These are phyloP conservation scores for Rhopalosiphum nymphaeae DNA, from an alignment of 2,888 invertebrate genomes.

Conservation along the genomic window DNA sequence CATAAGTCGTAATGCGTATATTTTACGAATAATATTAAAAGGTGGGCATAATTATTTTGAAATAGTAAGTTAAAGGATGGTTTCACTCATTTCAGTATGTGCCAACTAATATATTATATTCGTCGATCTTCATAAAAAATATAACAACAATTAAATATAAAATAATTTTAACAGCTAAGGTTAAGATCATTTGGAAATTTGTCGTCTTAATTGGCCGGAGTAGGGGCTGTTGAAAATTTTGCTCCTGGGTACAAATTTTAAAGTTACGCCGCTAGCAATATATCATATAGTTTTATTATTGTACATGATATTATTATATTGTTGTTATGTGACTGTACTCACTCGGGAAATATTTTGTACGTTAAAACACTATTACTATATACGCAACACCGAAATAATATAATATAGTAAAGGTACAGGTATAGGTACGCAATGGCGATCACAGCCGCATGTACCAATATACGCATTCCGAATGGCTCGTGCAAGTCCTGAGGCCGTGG, in stretches of 20 bases:
- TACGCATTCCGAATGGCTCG: slow-evolving; percentile 18
- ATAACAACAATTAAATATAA: neutral
- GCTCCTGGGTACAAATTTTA: neutral
- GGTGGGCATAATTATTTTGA: neutral
- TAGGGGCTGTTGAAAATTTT: neutral
- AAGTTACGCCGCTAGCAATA: neutral
- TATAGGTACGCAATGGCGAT: neutral
- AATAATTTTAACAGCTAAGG: neutral
- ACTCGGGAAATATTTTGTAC: neutral
- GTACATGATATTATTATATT: neutral
- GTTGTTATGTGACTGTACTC: neutral
- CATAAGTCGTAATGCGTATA: neutral
- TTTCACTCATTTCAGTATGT: neutral
- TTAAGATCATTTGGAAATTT: neutral
- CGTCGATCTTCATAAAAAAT: neutral
- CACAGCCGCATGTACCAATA: neutral
- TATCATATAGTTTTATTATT: neutral
- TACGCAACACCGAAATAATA: neutral
- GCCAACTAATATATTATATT: neutral
- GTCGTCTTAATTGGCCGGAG: too few species aligned
- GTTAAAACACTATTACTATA: neutral
- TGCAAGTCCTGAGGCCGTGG: slow-evolving; percentile 1
- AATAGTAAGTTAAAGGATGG: neutral
- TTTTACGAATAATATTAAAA: neutral
- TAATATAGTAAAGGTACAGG: neutral